Base-by-base conservation (phyloP, 2,888 invertebrate species). In the Drosophila phalerata region DNA sequence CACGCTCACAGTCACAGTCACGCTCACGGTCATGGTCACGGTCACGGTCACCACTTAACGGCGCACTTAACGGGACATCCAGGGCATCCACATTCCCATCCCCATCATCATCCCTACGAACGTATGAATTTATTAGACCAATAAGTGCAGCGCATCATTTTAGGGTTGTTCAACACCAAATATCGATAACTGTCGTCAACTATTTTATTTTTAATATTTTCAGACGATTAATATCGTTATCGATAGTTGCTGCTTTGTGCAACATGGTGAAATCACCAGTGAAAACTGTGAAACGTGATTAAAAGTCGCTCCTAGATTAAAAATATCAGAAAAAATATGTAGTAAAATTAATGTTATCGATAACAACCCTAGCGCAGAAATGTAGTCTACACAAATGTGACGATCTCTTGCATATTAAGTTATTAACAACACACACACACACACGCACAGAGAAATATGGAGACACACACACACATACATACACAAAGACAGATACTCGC, bases 91-190 rank as follows among this genome's bases (percentile, higher is more conserved):
- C 82, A 79, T 28, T n/a, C 70, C 47, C 83, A 89, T 48, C 51
- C 79, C 38, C 80, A 81, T 42, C 81, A 81, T 49, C 81, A 88
- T 75, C 79, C 89, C 62, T 91, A 90, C 58, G 88, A 89, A 81
- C 90, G 86, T 77, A 86, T 91, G 84, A 91, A 91, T 84, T 87
- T 91, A 82, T 56, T 90, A 83, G 90, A 91, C 51, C 91, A 90
- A 81, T 90, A 90, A 90, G 88, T 49, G 13, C 49, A 8, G 49
- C 34, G 49, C 49, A n/a, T n/a, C 34, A 37, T n/a, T n/a, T n/a
- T 5, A n/a, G 37, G 37, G 37, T 37, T 37, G 37, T 8, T 37
- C 37, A 37, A 6, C 30, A 30, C n/a, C 6, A 37, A 0, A 30
- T 30, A 30, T 30, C 28, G 28, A 34, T 13, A 34, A 5, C 11